Evolutionary conservation across 2,113 vertebrate genomes (phyloP).

Genomic region (Petromus typicus): DNA sequence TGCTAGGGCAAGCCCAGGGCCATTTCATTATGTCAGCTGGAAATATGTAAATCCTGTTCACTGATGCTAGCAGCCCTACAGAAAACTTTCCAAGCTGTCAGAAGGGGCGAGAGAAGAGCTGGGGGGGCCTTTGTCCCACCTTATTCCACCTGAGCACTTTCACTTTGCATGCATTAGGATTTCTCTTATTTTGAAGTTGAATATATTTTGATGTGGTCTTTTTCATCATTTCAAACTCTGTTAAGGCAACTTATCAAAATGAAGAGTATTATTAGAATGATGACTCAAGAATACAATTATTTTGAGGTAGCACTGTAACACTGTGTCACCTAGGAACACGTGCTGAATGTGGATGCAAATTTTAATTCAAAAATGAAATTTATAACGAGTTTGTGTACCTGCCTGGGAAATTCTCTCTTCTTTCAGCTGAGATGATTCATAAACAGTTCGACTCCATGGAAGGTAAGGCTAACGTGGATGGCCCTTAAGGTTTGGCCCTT

Average conservation of each 20-base stretch:
- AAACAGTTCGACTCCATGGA: background rate
- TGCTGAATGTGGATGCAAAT: background rate
- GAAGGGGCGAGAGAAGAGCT: accelerated
- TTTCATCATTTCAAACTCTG: background rate
- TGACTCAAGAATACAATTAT: background rate
- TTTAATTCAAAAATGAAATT: background rate
- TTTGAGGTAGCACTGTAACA: background rate
- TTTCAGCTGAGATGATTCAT: constrained; percentile 6
- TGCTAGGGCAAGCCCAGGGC: background rate
- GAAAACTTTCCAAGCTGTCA: background rate
- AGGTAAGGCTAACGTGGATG: background rate
- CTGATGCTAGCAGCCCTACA: background rate
- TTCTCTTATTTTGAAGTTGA: background rate
- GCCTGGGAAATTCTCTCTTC: background rate
- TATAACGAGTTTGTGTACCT: background rate
- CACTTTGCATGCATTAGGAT: background rate
- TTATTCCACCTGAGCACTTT: background rate
- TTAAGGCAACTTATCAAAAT: constrained; percentile 10
- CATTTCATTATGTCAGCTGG: background rate
- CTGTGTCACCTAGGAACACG: background rate
- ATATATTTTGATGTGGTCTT: background rate
- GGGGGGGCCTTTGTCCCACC: accelerated
- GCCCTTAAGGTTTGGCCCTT: background rate
- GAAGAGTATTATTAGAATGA: background rate
- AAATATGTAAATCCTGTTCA: background rate